Evolutionary conservation across 2,113 vertebrate genomes (phyloP), one percentile per base, ranked within the genome.

Genomic region (Nerophis lumbriciformis): DNA sequence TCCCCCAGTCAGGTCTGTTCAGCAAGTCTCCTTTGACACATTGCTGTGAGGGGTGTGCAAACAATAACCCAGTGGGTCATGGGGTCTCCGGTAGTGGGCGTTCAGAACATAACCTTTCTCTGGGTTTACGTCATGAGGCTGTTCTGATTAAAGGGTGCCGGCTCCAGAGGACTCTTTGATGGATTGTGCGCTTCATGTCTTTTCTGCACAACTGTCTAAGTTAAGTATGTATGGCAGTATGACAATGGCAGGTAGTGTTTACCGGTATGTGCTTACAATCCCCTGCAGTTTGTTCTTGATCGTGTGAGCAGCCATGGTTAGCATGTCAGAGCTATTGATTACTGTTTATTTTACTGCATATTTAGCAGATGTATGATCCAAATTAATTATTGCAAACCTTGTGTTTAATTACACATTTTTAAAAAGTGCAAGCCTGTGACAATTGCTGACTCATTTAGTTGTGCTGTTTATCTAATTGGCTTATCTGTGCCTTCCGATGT

Each of bases 181-280:
- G 88, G 86, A 90, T 88, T 9, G 70, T 80, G 36, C 68, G 67
- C 45, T 80, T 85, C 75, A 86, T 89, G 86, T 84, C 88, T 47
- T 69, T 87, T 68, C 76, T 83, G 58, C 75, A 78, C 61, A 85
- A 76, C 67, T 81, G 67, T 79, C 60, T 70, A 66, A 91, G 89
- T 87, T 90, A 85, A 85, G 85, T 90, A 80, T 73, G 19, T 11
- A 28, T 44, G 21, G 15, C 12, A 1, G 36, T 35, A 35, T 28
- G 21, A 59, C 21, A 13, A 28, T 36, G 21, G 57, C 21, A 15
- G 7, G 16, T 47, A 8, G 13, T 2, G 21, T 19, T 15, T 49
- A 49, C 1, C 1, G 11, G 5, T 14, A 36, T 48, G 45, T n/a
- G 48, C 15, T 49, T 16, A 61, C 11, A n/a, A 48, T 37, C 28